Conservation (phyloP, 2,113 vertebrate genomes). For the Xiphorhynchus elegans region DNA sequence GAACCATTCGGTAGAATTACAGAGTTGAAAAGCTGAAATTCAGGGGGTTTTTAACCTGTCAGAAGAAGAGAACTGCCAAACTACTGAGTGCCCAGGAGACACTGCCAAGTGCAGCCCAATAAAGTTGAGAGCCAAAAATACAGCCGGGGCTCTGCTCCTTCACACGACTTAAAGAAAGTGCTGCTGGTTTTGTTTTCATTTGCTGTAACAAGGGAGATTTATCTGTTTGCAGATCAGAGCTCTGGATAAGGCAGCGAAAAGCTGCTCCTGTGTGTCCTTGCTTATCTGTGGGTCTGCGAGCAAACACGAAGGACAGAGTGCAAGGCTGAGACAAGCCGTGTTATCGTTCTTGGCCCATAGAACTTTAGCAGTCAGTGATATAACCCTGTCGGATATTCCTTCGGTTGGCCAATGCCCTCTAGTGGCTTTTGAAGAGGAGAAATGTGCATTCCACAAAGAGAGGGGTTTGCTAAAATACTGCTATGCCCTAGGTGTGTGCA, state of each 20-base stretch:
- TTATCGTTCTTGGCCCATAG: background rate
- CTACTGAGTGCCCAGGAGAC: background rate
- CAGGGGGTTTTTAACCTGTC: background rate
- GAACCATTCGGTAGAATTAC: background rate
- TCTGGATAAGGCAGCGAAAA: background rate
- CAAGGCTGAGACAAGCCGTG: background rate
- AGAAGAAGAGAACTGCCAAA: background rate
- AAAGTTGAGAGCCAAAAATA: background rate
- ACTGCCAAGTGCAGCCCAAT: background rate
- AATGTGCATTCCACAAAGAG: background rate
- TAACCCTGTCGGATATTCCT: rapidly evolving
- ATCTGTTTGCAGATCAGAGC: background rate
- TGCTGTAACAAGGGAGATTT: background rate
- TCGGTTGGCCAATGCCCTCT: constrained; percentile 34
- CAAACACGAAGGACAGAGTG: background rate
- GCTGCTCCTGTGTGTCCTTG: background rate
- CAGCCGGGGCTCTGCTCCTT: background rate
- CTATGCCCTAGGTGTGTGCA: rapidly evolving
- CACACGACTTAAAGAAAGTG: background rate
- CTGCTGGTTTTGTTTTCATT: background rate
- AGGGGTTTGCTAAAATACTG: background rate
- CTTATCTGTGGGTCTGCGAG: background rate
- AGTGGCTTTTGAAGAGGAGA: background rate
- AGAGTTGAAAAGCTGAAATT: background rate
- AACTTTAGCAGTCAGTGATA: rapidly evolving